Evolutionary conservation across 2,888 invertebrate species (phyloP).

Genomic region (Bellardia pandia): DNA sequence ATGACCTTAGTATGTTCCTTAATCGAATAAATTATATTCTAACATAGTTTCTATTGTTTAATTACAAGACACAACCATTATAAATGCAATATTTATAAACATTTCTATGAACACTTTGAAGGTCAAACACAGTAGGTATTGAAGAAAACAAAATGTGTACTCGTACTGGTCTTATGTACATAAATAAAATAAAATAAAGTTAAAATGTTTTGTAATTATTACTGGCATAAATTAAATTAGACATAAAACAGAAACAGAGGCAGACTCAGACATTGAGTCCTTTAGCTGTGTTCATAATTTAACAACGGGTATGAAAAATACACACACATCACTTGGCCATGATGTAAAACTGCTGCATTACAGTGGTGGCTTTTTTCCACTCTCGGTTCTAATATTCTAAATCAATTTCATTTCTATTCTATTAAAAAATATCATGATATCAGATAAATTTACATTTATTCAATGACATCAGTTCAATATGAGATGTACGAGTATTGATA

Average conservation of each 20-base stretch:
- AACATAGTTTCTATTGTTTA: constrained; percentile 4
- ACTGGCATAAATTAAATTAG: constrained; percentile 16
- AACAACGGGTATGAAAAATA: background rate
- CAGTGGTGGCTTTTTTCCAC: background rate
- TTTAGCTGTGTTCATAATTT: constrained; percentile 29
- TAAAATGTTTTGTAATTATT: constrained; percentile 1
- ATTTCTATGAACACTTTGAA: constrained; percentile 7
- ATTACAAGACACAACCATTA: background rate
- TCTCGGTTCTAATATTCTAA: background rate
- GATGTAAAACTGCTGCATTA: constrained; percentile 7
- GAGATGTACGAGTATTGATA: background rate
- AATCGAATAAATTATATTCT: background rate
- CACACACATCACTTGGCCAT: constrained; percentile 9
- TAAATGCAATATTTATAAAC: background rate
- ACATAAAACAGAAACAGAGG: background rate
- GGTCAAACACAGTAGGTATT: background rate
- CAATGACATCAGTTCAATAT: constrained; percentile 25
- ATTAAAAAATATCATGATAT: constrained; percentile 19
- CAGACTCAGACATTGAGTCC: background rate
- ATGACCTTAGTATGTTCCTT: too few species aligned
- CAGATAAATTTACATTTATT: constrained; percentile 26
- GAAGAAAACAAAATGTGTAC: background rate
- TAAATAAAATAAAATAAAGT: background rate
- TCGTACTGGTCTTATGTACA: background rate
- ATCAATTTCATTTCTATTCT: constrained; percentile 8